Evolutionary conservation across 2,797 vertebrate species (phyloP).

Genomic region (Poecile montanus): DNA sequence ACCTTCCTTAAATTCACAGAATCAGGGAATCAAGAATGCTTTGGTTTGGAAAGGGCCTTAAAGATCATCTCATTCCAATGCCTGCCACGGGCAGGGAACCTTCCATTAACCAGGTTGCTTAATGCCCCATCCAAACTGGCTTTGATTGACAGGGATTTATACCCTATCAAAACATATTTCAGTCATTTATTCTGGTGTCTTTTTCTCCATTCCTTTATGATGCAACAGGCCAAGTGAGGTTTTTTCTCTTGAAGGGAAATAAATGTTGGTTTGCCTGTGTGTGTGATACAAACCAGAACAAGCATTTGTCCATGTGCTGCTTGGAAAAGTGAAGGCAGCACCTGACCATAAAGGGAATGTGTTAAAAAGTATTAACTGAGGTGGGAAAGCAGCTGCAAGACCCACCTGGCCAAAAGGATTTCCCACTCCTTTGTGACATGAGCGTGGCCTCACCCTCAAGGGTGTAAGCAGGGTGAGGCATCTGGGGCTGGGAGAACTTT

Average conservation of each 20-base stretch:
- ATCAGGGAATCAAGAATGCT: background rate
- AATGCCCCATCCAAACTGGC: background rate
- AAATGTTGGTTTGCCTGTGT: background rate
- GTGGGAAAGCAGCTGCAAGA: background rate
- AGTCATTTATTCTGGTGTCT: background rate
- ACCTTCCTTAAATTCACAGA: background rate
- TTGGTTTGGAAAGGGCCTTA: background rate
- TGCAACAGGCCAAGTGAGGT: background rate
- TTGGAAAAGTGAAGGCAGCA: background rate
- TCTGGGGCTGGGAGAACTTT: background rate
- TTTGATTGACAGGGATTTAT: background rate
- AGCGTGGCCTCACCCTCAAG: rapidly evolving
- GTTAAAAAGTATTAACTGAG: background rate
- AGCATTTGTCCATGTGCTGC: background rate
- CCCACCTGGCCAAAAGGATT: background rate
- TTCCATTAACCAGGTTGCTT: background rate
- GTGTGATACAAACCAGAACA: background rate
- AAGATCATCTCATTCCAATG: background rate
- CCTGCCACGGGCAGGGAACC: background rate
- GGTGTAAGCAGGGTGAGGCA: background rate
- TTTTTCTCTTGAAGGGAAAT: background rate
- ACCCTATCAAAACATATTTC: background rate
- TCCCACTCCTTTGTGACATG: background rate
- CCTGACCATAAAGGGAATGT: rapidly evolving
- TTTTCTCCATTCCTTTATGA: background rate